Evolutionary conservation across 2,888 invertebrate genomes (phyloP).

Genomic region (Fragum sueziense): DNA sequence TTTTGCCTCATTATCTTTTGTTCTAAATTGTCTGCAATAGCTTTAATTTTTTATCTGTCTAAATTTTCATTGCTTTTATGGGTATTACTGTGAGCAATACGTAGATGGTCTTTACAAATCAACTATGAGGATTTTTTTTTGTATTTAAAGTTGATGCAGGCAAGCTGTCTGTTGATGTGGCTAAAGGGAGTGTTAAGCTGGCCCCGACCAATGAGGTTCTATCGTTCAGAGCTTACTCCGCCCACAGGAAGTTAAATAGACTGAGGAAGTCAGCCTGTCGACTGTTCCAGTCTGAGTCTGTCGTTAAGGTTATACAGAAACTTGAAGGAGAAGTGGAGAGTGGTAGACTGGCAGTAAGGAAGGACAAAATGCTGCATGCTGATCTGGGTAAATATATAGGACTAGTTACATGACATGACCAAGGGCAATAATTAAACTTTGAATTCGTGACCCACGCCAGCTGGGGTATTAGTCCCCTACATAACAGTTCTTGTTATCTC

Average conservation of each 20-base stretch:
- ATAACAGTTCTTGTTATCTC: no score
- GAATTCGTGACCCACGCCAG: no score
- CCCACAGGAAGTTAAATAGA: constrained; percentile 79
- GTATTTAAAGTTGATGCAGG: constrained; percentile 78
- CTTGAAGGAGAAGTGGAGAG: constrained; percentile 89
- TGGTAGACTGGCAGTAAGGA: constrained; percentile 88
- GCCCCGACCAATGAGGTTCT: constrained; percentile 82
- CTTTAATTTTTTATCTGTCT: no score
- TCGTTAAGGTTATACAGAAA: constrained; percentile 87
- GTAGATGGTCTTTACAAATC: no score
- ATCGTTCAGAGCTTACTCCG: constrained; percentile 81
- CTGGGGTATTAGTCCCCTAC: no score
- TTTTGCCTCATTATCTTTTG: no score
- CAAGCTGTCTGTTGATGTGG: constrained; percentile 65
- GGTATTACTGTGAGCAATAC: no score
- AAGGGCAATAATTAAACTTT: no score
- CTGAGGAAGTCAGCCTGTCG: constrained; percentile 84
- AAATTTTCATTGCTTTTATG: no score
- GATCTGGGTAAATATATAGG: constrained; percentile 86
- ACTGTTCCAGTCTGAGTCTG: constrained; percentile 86
- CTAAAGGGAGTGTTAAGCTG: constrained; percentile 54
- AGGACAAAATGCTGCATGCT: constrained; percentile 91
- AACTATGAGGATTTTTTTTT: no score
- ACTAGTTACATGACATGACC: no score
- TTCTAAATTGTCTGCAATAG: no score